Evolutionary conservation across 1,140 invertebrate genomes (phyloP), one percentile per base, ranked within the genome.

Genomic region (Cryptotermes secundus): DNA sequence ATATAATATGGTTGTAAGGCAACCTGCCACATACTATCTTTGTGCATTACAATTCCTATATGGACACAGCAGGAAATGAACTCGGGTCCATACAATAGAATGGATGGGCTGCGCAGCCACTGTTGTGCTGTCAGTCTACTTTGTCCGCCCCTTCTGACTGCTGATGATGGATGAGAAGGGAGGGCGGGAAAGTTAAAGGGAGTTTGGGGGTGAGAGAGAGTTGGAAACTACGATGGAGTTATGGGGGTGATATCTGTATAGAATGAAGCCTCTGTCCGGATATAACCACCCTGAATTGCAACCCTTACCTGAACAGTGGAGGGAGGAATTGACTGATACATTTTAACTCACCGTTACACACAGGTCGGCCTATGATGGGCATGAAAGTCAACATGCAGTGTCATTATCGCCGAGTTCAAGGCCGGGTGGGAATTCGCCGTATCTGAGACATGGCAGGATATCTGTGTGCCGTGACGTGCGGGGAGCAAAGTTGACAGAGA

Each of bases 221-320:
- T 72, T 72, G 9, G 59, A n/a, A 72, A n/a, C n/a, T 72, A 72
- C 6, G 59, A 6, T n/a, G 59, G 59, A 72, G 59, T 19, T 3
- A 16, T 49, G 45, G 45, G 45, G 45, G 45, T 49, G 16, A 72
- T 72, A 31, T 72, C 59, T 72, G 26, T 72, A 31, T 72, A 14
- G 59, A 31, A 72, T 22, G 19, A 6, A 59, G 22, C 53, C 12
- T 59, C 53, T n/a, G 53, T 24, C 53, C 59, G n/a, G 59, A 31
- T 72, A 72, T 72, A 72, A 72, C 59, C 59, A 31, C 59, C 59
- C 59, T 72, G 59, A 72, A 72, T 72, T 72, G 59, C 59, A 72
- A 72, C 59, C 26, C n/a, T 72, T 72, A 72, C 59, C 59, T 72
- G n/a, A 31, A 72, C 59, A 72, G 59, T 72, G 59, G 59, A 72